Evolutionary conservation across 2,113 vertebrate species (phyloP).

Genomic region (Petaurus breviceps): DNA sequence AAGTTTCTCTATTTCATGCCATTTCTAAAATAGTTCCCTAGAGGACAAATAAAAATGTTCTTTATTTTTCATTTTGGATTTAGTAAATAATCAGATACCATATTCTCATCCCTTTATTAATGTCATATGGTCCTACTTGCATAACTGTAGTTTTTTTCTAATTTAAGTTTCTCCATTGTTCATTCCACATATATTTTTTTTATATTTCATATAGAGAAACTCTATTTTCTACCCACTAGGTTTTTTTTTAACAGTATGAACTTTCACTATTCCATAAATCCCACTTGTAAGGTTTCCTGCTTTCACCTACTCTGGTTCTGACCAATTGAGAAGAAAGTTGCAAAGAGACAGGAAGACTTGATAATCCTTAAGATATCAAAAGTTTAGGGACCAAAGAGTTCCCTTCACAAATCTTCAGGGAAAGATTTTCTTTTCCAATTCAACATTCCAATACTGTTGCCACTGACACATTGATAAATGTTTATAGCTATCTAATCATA

Average conservation of each 20-base stretch:
- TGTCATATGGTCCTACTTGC: background rate
- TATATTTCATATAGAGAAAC: background rate
- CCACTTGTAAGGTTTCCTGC: background rate
- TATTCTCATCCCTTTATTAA: background rate
- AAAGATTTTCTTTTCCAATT: background rate
- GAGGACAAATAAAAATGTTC: slow-evolving; percentile 32
- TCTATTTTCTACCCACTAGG: background rate
- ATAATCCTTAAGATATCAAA: background rate
- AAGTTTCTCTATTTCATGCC: slow-evolving; percentile 37
- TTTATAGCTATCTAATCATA: background rate
- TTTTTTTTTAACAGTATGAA: background rate
- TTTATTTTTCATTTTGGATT: background rate
- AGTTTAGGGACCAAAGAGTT: background rate
- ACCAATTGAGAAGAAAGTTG: background rate
- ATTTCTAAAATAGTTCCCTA: slow-evolving; percentile 17
- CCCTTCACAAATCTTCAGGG: background rate
- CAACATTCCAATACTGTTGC: background rate
- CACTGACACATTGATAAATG: background rate
- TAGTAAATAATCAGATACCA: background rate
- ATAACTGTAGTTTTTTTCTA: background rate
- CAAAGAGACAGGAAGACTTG: background rate
- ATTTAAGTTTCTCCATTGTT: background rate
- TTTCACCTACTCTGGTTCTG: background rate
- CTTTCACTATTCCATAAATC: background rate
- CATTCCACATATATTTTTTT: background rate